A percentile compares a stretch with the other conserved stretches of the same genome.
phyloP scores from a whole-genome alignment of 2,888 invertebrate genomes.

The Yponomeuta cagnagella region DNA sequence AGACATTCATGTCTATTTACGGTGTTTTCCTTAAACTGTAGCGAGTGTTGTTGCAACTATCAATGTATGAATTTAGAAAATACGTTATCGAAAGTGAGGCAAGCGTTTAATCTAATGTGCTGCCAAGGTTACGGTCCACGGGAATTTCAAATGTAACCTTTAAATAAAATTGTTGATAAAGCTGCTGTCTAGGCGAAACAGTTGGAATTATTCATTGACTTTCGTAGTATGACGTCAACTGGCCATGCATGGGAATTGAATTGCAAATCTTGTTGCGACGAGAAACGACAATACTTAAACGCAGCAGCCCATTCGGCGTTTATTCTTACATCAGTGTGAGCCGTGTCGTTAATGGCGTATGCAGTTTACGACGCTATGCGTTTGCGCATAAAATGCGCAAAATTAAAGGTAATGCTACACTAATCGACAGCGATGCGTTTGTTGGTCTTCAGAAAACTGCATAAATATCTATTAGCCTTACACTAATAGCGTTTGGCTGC shows the following conservation, averaged over 20 bases:
- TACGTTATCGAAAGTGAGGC: too few relatives aligned
- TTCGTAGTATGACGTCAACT: constrained; percentile 21
- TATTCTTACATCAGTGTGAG: constrained; percentile 3
- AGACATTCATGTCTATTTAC: too few relatives aligned
- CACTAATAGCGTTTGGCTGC: too few relatives aligned
- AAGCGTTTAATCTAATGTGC: too few relatives aligned
- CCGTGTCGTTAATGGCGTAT: constrained; percentile 8
- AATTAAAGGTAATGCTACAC: constrained; percentile 21
- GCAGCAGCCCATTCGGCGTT: neutral
- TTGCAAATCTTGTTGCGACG: constrained; percentile 21
- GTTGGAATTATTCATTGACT: constrained; percentile 15
- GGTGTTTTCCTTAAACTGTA: too few relatives aligned
- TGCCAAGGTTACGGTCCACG: neutral
- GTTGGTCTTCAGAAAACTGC: too few relatives aligned
- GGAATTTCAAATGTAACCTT: neutral
- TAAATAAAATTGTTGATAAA: neutral
- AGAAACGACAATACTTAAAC: neutral
- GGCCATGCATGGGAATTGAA: constrained; percentile 21
- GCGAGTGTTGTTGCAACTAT: too few relatives aligned
- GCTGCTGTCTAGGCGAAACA: neutral
- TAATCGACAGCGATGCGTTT: neutral
- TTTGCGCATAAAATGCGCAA: constrained; percentile 43
- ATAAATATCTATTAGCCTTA: too few relatives aligned
- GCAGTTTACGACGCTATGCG: constrained; percentile 44
- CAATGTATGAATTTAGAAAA: too few relatives aligned